phyloP scores from a whole-genome alignment of 2,888 invertebrate species.

The Mechanitis messenoides region DNA sequence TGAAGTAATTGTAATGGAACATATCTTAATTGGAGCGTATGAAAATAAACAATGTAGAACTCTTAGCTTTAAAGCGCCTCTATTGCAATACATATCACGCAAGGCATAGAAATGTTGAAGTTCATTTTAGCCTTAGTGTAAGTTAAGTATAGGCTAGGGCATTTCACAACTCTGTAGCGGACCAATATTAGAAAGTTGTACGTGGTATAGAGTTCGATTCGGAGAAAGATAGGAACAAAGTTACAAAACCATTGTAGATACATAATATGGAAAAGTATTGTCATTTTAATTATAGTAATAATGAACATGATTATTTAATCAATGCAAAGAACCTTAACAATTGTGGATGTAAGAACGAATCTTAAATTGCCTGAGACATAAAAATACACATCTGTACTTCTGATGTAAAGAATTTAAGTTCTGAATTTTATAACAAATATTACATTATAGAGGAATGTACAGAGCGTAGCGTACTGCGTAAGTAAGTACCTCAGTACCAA shows the following conservation, averaged over 20 bases:
- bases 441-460: slow-evolving; percentile 36
- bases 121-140: slow-evolving; percentile 67
- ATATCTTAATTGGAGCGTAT: background rate
- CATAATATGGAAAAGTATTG: background rate
- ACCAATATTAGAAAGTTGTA: slow-evolving; percentile 78
- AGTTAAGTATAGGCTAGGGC: slow-evolving; percentile 65
- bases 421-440: background rate
- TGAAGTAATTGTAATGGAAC: background rate
- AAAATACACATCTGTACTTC: no score
- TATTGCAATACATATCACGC: slow-evolving; percentile 75
- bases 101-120: slow-evolving; percentile 69
- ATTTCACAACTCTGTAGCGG: slow-evolving; percentile 74
- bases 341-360: no score
- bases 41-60: slow-evolving; percentile 30
- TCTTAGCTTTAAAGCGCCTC: slow-evolving; percentile 68
- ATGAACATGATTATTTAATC: no score
- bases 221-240: slow-evolving; percentile 7
- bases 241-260: slow-evolving; percentile 6
- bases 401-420: no score
- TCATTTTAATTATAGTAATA: no score
- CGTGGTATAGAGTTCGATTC: slow-evolving; percentile 58
- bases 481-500: slow-evolving; percentile 44
- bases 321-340: no score
- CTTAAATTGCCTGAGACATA: no score
- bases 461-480: slow-evolving; percentile 55